A percentile compares a stretch with the other conserved stretches of the same genome.
Conservation (phyloP, 2,113 vertebrate genomes). For the Heterochromis multidens region DNA sequence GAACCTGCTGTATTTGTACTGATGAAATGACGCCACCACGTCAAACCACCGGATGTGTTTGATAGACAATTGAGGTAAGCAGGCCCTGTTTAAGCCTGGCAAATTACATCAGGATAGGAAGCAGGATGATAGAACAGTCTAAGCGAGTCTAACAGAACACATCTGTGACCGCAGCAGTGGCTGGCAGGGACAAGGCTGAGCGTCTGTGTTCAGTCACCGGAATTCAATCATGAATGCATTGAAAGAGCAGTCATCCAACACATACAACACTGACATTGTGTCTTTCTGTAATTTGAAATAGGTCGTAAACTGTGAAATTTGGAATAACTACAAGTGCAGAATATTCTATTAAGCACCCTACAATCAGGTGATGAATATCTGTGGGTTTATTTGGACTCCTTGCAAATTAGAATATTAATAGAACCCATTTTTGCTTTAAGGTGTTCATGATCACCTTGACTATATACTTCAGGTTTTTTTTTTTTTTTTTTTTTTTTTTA, state of each 20-base stretch:
- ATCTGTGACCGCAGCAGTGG: constrained; percentile 18
- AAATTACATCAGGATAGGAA: constrained; percentile 64
- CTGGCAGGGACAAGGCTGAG: constrained; percentile 4
- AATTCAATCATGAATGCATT: constrained; percentile 11
- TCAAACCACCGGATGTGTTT: constrained; percentile 14
- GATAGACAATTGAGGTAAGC: constrained; percentile 44
- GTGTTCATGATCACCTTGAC: not conserved
- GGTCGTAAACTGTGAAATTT: not conserved
- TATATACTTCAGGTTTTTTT: not conserved
- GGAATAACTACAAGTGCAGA: not conserved
- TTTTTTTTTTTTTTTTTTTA: no score
- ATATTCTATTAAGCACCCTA: not conserved
- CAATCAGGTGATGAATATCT: not conserved
- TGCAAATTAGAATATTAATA: not conserved
- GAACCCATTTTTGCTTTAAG: not conserved
- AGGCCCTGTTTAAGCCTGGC: constrained; percentile 18
- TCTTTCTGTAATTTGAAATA: not conserved
- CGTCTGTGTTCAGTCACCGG: constrained; percentile 36
- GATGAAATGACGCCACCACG: constrained; percentile 2
- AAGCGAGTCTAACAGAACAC: constrained; percentile 10
- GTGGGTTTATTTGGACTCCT: not conserved
- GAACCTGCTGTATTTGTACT: constrained; percentile 3
- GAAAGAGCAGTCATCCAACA: constrained; percentile 2
- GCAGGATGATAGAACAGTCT: constrained; percentile 18
- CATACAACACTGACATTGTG: not conserved